Evolutionary conservation across 2,888 invertebrate genomes (phyloP).

Genomic region (Syritta pipiens): DNA sequence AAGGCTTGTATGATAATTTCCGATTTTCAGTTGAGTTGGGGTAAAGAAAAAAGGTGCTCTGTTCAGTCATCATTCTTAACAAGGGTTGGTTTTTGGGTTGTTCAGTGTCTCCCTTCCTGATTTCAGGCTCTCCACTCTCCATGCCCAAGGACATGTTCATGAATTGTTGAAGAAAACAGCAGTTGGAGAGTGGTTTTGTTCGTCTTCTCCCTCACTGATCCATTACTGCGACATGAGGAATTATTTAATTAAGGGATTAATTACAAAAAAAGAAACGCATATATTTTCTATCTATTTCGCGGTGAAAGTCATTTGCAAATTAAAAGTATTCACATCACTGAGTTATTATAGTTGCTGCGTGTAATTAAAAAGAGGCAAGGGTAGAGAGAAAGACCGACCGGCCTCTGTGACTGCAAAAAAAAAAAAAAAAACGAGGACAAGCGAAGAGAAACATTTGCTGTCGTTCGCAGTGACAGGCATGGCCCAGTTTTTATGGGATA

Average conservation of each 20-base stretch:
- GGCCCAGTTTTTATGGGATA: conserved; percentile 36
- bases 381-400: neutral
- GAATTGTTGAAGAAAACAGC: conserved; percentile 6
- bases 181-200: too few species aligned
- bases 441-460: neutral
- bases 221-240: neutral
- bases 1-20: conserved; percentile 35
- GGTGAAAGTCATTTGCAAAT: conserved; percentile 14
- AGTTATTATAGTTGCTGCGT: neutral
- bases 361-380: neutral
- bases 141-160: conserved; percentile 46
- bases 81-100: neutral
- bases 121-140: neutral
- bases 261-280: neutral
- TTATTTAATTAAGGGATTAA: conserved; percentile 24
- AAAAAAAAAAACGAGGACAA: too few species aligned
- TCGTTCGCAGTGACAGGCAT: conserved; percentile 30
- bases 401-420: too few species aligned
- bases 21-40: conserved; percentile 9
- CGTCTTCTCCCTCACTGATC: neutral
- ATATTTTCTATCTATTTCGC: neutral
- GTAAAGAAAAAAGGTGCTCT: neutral
- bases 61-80: neutral
- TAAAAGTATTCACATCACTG: neutral
- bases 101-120: neutral